Percentiles rank a stretch among this genome's conserved stretches.
phyloP scores from a whole-genome alignment of 1,140 invertebrate species.

The Drosophila lacertosa region DNA sequence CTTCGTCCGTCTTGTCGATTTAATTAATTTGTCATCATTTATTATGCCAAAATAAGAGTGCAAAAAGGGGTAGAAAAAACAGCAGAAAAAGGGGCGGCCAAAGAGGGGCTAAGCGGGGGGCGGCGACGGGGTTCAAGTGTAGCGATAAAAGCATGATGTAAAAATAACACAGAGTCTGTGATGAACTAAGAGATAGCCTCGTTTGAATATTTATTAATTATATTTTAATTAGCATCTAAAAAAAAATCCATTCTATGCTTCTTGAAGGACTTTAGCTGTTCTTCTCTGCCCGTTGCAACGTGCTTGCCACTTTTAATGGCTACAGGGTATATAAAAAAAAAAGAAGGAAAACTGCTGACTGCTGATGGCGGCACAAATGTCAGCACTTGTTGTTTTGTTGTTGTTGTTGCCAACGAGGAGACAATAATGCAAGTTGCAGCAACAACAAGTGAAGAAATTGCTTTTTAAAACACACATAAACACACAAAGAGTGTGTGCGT shows the following conservation, averaged over 20 bases:
- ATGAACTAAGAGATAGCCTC: too few species aligned
- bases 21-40: constrained; percentile 81
- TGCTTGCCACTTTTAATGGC: too few species aligned
- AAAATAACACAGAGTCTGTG: too few species aligned
- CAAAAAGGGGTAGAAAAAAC: background rate
- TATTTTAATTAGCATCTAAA: too few species aligned
- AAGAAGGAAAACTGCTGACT: constrained; percentile 19
- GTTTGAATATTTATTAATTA: too few species aligned
- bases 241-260: too few species aligned
- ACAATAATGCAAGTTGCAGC: constrained; percentile 28
- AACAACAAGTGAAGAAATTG: constrained; percentile 60
- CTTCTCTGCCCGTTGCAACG: too few species aligned
- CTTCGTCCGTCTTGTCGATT: constrained; percentile 56
- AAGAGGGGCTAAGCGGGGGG: background rate
- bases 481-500: background rate
- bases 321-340: background rate
- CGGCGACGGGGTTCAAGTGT: too few species aligned
- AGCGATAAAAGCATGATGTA: too few species aligned
- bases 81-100: too few species aligned
- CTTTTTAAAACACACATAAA: constrained; percentile 68
- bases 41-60: constrained; percentile 66
- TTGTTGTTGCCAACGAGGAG: constrained; percentile 21
- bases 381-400: constrained; percentile 42
- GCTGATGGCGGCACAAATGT: constrained; percentile 45
- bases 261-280: too few species aligned